phyloP scores from a whole-genome alignment of 1,140 invertebrate species.

The Oreohelix idahoensis region DNA sequence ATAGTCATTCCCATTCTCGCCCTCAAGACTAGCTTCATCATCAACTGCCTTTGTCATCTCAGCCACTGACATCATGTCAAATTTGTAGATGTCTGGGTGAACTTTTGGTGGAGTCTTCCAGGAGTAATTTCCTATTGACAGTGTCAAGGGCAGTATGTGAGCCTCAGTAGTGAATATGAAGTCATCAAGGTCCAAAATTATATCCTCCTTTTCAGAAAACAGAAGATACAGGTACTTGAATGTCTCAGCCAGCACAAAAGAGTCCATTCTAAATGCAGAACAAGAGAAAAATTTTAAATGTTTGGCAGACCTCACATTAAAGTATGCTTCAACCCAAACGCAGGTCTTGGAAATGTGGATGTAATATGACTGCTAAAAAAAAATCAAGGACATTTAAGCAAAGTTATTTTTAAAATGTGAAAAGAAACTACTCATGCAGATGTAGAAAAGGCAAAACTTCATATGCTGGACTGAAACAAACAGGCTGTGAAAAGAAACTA shows the following conservation, averaged over 20 bases:
- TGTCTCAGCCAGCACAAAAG: constrained; percentile 97
- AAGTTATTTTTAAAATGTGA: too few relatives aligned
- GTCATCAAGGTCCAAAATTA: constrained; percentile 92
- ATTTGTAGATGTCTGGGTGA: constrained; percentile 7
- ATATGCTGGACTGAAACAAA: too few relatives aligned
- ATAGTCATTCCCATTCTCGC: background rate
- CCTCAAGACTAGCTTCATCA: constrained; percentile 20
- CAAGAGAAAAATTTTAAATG: too few relatives aligned
- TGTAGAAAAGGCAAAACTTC: too few relatives aligned
- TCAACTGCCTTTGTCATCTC: constrained; percentile 30
- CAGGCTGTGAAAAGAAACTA: too few relatives aligned
- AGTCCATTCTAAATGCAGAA: constrained; percentile 87
- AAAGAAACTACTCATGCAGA: too few relatives aligned
- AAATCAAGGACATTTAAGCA: too few relatives aligned
- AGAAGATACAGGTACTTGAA: constrained; percentile 97
- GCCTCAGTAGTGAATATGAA: constrained; percentile 98
- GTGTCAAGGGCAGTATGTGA: constrained; percentile 90
- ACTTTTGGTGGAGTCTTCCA: constrained; percentile 28
- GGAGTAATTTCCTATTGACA: constrained; percentile 76
- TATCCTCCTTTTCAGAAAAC: constrained; percentile 90
- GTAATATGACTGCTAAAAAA: too few relatives aligned
- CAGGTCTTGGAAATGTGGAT: too few relatives aligned
- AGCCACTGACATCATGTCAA: constrained; percentile 30
- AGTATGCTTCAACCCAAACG: too few relatives aligned
- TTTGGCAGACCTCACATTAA: too few relatives aligned